A percentile compares a stretch with the other conserved stretches of the same genome.
Conservation (phyloP, 1,140 invertebrate genomes). For the Zaprionus vittiger region DNA sequence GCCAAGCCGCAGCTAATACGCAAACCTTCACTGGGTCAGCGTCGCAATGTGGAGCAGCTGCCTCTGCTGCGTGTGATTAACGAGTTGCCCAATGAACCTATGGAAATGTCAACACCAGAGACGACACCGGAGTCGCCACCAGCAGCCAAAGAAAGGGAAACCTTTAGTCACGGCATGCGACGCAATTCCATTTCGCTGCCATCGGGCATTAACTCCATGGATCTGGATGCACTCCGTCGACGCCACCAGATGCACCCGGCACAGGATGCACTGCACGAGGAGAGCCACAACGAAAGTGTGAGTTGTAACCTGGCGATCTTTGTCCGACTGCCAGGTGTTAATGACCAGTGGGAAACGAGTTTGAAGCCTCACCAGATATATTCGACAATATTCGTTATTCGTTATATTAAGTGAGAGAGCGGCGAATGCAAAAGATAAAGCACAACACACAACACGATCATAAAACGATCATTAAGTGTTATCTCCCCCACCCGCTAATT, state of each 20-base stretch:
- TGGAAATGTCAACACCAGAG: neutral
- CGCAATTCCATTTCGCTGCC: slow-evolving; percentile 81
- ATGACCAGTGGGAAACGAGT: neutral
- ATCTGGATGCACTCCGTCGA: slow-evolving; percentile 70
- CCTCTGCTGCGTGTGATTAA: slow-evolving; percentile 47
- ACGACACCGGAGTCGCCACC: slow-evolving; percentile 19
- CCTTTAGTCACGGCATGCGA: slow-evolving; percentile 59
- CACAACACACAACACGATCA: slow-evolving; percentile 6
- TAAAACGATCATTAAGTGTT: slow-evolving; percentile 34
- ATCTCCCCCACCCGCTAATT: slow-evolving; percentile 43
- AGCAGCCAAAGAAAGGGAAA: slow-evolving; percentile 12
- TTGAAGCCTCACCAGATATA: neutral
- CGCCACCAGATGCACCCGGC: slow-evolving; percentile 75
- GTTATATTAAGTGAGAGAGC: neutral
- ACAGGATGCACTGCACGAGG: slow-evolving; percentile 73
- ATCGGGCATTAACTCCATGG: slow-evolving; percentile 75
- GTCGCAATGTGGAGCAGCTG: slow-evolving; percentile 60
- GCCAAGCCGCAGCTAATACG: neutral
- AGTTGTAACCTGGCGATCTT: slow-evolving; percentile 47
- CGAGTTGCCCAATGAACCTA: slow-evolving; percentile 29
- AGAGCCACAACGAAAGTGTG: slow-evolving; percentile 66
- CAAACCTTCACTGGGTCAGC: slow-evolving; percentile 52
- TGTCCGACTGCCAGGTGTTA: neutral
- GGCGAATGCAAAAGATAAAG: slow-evolving; percentile 18
- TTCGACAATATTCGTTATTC: neutral